Conservation (phyloP, 2,113 vertebrate genomes). For the Hemichromis elongatus region DNA sequence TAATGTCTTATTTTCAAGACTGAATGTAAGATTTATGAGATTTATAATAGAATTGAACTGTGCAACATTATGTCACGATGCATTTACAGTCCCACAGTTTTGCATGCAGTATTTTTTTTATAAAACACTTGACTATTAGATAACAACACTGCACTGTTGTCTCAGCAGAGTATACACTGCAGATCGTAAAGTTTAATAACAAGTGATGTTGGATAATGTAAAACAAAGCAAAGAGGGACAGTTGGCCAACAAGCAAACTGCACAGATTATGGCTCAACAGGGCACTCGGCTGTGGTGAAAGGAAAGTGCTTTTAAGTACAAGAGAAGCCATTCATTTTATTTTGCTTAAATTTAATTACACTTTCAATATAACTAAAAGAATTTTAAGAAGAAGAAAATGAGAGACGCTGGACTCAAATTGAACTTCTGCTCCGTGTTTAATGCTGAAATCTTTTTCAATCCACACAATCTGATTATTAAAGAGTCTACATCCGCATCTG, state of each 20-base stretch:
- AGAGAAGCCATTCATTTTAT: not conserved
- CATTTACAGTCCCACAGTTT: not conserved
- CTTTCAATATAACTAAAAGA: not conserved
- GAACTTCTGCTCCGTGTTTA: not conserved
- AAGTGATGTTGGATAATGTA: not conserved
- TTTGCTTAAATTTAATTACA: not conserved
- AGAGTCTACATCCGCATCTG: not conserved
- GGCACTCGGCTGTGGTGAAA: not conserved
- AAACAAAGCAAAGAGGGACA: not conserved
- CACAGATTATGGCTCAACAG: not conserved
- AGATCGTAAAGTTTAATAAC: not conserved
- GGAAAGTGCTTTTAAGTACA: not conserved
- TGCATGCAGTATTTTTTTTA: not conserved
- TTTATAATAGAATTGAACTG: not conserved
- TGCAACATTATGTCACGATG: not conserved
- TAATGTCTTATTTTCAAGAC: not conserved
- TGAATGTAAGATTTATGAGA: not conserved
- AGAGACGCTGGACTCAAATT: not conserved
- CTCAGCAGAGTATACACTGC: not conserved
- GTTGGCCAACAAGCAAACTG: not conserved
- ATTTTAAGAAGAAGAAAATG: not conserved
- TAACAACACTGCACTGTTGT: not conserved
- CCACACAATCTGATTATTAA: not conserved
- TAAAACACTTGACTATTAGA: not conserved
- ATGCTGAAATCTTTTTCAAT: not conserved